Evolutionary conservation across 2,888 invertebrate species (phyloP).

Genomic region (Halictus ligatus): DNA sequence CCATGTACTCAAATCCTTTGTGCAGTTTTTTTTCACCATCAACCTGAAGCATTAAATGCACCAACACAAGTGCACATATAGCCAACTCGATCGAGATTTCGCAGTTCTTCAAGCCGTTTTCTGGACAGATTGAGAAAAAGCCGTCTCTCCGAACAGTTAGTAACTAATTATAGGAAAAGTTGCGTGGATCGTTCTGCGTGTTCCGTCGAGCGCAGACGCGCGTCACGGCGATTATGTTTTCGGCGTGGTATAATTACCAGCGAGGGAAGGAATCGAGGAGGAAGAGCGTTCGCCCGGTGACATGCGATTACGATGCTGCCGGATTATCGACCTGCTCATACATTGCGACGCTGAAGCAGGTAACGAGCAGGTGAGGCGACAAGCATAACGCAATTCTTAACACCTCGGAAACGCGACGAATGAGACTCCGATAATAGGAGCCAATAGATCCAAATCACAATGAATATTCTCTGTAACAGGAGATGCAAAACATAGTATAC

Average conservation of each 20-base stretch:
- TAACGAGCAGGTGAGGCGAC: background rate
- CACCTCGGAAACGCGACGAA: background rate
- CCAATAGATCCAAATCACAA: background rate
- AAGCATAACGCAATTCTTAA: background rate
- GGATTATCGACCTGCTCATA: conserved; percentile 20
- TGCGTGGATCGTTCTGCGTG: conserved; percentile 46
- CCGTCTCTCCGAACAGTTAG: conserved; percentile 22
- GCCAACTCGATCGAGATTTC: too few species aligned
- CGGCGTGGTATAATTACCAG: conserved; percentile 67
- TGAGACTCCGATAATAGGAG: background rate
- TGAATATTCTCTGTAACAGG: background rate
- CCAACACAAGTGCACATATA: too few species aligned
- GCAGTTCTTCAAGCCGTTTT: too few species aligned
- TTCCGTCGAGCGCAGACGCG: conserved; percentile 59
- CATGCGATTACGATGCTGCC: conserved; percentile 18
- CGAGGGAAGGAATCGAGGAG: conserved; percentile 33
- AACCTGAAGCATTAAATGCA: too few species aligned
- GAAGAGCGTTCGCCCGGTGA: conserved; percentile 37
- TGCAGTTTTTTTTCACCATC: too few species aligned
- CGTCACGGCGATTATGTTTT: conserved; percentile 69
- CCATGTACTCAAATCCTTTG: too few species aligned
- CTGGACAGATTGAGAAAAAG: too few species aligned
- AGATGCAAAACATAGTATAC: background rate
- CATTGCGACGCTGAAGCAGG: background rate
- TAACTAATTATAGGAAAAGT: conserved; percentile 47